A percentile compares a stretch with the other conserved stretches of the same genome.
Conservation (phyloP, 1,140 invertebrate species). For the Lucilia sericata region DNA sequence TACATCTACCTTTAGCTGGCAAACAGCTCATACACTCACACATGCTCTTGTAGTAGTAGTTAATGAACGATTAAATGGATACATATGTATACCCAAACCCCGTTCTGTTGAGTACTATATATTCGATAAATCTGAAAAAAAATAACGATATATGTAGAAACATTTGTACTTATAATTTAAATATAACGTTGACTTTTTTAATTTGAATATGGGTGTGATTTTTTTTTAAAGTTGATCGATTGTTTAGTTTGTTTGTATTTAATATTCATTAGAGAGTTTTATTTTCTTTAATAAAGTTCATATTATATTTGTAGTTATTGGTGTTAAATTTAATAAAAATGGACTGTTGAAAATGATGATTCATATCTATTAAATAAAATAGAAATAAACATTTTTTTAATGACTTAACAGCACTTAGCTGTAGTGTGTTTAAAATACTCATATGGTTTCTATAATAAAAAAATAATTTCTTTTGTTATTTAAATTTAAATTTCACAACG, state of each 20-base stretch:
- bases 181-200: slow-evolving; percentile 19
- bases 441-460: no score
- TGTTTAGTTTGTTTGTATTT: not conserved
- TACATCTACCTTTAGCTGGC: not conserved
- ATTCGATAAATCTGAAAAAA: not conserved
- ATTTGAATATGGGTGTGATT: slow-evolving; percentile 27
- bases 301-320: slow-evolving; percentile 4
- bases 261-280: slow-evolving; percentile 27
- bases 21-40: not conserved
- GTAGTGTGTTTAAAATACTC: no score
- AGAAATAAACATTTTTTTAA: no score
- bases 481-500: no score
- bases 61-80: slow-evolving; percentile 2
- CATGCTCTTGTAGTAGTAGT: not conserved
- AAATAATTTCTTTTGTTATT: no score
- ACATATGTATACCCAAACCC: not conserved
- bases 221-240: not conserved
- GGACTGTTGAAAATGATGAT: not conserved
- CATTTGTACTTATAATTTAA: not conserved
- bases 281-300: not conserved
- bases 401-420: no score
- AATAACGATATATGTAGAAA: not conserved
- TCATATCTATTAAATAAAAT: not conserved
- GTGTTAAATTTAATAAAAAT: not conserved
- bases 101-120: not conserved